Percentiles rank a stretch among this genome's conserved stretches.
Evolutionary conservation across 2,888 invertebrate genomes (phyloP).

Genomic region (Antheraea yamamai): DNA sequence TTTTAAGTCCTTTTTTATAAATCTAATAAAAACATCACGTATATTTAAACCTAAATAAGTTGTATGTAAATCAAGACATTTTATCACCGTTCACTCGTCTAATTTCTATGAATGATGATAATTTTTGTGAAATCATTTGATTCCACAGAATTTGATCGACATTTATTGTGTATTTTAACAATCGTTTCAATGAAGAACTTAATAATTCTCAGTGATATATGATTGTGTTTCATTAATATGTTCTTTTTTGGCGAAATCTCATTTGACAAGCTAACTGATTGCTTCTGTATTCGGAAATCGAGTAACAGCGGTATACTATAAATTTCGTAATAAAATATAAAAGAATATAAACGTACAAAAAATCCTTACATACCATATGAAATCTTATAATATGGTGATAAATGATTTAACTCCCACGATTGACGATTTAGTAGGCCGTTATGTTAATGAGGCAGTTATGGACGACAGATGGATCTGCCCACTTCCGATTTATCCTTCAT

Average conservation of each 20-base stretch:
- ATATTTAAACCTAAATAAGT: not conserved
- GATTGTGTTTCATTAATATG: constrained; percentile 38
- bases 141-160: not conserved
- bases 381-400: constrained; percentile 19
- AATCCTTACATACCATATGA: not conserved
- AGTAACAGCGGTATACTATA: constrained; percentile 38
- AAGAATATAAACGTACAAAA: not conserved
- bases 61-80: not conserved
- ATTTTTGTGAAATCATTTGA: not conserved
- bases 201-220: constrained; percentile 45
- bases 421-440: constrained; percentile 20
- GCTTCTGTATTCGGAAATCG: constrained; percentile 40
- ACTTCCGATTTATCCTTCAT: constrained; percentile 26
- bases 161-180: not conserved
- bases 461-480: constrained; percentile 27
- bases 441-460: constrained; percentile 28
- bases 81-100: not conserved
- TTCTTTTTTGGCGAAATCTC: constrained; percentile 48
- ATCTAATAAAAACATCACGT: not conserved
- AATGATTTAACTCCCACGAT: constrained; percentile 34
- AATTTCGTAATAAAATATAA: constrained; percentile 31
- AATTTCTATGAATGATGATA: not conserved
- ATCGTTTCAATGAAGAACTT: constrained; percentile 18
- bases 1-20: not conserved
- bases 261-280: constrained; percentile 42